Conservation (phyloP, 2,113 vertebrate species). For the Typhlomys cinereus region DNA sequence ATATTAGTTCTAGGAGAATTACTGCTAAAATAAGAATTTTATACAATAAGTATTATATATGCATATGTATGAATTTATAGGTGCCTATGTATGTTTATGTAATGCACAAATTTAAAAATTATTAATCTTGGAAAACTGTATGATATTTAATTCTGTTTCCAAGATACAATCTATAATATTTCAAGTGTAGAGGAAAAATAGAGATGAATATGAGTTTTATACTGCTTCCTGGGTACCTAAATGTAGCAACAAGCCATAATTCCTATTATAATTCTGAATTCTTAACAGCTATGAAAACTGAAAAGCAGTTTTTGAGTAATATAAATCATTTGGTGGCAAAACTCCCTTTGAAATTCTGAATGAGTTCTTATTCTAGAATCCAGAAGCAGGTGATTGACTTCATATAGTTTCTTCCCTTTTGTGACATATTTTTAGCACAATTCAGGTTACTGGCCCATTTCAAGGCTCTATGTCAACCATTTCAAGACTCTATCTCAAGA, state of each 20-base stretch:
- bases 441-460: neutral
- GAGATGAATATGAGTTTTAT: neutral
- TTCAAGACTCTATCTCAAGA: neutral
- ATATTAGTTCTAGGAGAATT: constrained; percentile 42
- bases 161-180: neutral
- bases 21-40: constrained; percentile 41
- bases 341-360: neutral
- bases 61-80: neutral
- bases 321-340: neutral
- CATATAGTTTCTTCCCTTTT: neutral
- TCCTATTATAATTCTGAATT: constrained; percentile 23
- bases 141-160: neutral
- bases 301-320: neutral
- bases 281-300: neutral
- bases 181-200: neutral
- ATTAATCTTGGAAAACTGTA: constrained; percentile 25
- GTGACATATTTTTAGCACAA: neutral
- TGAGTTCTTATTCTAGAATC: neutral
- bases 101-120: constrained; percentile 33
- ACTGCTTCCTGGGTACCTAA: neutral
- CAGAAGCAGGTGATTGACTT: neutral
- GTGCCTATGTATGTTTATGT: constrained; percentile 6
- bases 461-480: neutral
- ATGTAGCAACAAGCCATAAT: neutral
- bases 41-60: neutral